phyloP scores from a whole-genome alignment of 2,888 invertebrate species.

The Anthrax anthrax region DNA sequence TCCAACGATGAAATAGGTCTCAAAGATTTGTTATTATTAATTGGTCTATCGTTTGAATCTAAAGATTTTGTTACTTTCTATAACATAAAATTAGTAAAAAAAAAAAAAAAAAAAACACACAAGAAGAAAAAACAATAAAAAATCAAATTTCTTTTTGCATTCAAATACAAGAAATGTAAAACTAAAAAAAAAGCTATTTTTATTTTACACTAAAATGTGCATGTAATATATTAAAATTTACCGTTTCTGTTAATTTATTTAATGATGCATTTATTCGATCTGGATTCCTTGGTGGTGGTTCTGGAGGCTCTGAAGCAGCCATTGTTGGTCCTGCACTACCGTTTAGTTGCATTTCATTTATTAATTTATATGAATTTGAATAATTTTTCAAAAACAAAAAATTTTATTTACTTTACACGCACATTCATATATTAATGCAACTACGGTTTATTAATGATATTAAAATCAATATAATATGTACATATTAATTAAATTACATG shows the following conservation, averaged over 20 bases:
- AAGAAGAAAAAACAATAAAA: not conserved
- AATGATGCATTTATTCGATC: slow-evolving; percentile 35
- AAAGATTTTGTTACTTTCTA: slow-evolving; percentile 33
- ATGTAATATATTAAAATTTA: slow-evolving; percentile 21
- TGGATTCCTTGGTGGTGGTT: slow-evolving; percentile 35
- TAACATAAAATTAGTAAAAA: slow-evolving; percentile 11
- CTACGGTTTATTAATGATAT: too few relatives aligned
- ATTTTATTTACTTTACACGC: too few relatives aligned
- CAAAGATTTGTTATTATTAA: slow-evolving; percentile 28
- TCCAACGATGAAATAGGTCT: slow-evolving; percentile 30
- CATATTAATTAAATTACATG: too few relatives aligned
- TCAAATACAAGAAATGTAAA: not conserved
- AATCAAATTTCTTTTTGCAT: not conserved
- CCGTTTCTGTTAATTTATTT: slow-evolving; percentile 33
- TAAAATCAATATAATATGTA: too few relatives aligned
- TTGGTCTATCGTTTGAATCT: slow-evolving; percentile 28
- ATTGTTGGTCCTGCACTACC: slow-evolving; percentile 13
- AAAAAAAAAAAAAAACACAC: not conserved
- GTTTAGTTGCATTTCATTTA: not conserved
- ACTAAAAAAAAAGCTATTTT: not conserved
- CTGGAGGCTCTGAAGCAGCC: slow-evolving; percentile 36
- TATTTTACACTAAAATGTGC: too few relatives aligned
- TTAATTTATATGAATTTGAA: too few relatives aligned
- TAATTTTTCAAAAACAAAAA: too few relatives aligned
- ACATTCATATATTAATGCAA: too few relatives aligned